A percentile compares a stretch with the other conserved stretches of the same genome.
Conservation (phyloP, 1,140 invertebrate species). For the Ceratina calcarata region DNA sequence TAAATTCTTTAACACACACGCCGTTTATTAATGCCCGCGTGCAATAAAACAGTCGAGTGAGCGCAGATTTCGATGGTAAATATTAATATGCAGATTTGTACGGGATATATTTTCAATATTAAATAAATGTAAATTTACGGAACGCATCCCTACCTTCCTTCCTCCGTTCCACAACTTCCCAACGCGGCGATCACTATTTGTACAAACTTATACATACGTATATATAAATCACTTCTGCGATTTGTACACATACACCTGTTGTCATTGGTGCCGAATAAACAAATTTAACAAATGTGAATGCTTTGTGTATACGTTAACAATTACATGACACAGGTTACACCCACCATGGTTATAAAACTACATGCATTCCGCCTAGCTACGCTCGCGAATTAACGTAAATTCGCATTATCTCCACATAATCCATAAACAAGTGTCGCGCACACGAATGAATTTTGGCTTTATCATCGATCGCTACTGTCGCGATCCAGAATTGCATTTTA, state of each 20-base stretch:
- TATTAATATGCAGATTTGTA: conserved; percentile 43
- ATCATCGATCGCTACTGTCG: conserved; percentile 2
- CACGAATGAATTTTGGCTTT: conserved; percentile 11
- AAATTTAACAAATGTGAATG: conserved; percentile 40
- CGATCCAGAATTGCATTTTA: neutral
- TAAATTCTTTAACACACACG: conserved; percentile 34
- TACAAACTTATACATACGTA: neutral
- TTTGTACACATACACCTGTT: conserved; percentile 40
- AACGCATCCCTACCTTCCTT: neutral
- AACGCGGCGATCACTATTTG: conserved; percentile 6
- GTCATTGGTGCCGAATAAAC: conserved; percentile 39
- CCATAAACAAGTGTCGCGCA: conserved; percentile 12
- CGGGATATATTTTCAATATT: conserved; percentile 32
- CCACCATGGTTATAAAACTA: conserved; percentile 1
- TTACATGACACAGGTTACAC: neutral
- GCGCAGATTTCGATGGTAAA: conserved; percentile 27
- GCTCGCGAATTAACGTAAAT: conserved; percentile 7
- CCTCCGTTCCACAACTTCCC: neutral
- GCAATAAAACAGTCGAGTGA: conserved; percentile 34
- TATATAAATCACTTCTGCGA: conserved; percentile 31
- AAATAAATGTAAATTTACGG: conserved; percentile 50
- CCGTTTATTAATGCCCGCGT: conserved; percentile 24
- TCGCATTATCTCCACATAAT: conserved; percentile 24
- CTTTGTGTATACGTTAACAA: conserved; percentile 30
- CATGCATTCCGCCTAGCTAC: neutral